These are phyloP conservation scores for Eupithecia pulchellata DNA, from an alignment of 2,888 invertebrate species.

Conservation along the genomic window DNA sequence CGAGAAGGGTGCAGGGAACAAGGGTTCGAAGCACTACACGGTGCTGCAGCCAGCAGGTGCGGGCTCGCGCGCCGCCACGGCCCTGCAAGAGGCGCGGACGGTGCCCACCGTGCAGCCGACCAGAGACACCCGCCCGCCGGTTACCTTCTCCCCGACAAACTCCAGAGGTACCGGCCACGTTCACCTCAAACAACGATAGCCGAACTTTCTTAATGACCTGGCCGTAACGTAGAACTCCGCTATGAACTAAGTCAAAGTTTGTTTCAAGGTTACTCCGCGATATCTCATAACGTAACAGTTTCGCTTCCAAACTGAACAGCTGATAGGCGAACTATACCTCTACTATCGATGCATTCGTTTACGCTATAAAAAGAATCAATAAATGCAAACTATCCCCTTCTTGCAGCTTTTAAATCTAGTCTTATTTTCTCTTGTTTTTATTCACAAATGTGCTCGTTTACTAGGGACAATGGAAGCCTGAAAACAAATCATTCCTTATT, in stretches of 20 bases:
- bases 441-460: conserved; percentile 48
- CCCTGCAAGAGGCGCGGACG: conserved; percentile 90
- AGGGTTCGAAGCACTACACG: conserved; percentile 92
- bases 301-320: conserved; percentile 55
- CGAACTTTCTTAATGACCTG: conserved; percentile 81
- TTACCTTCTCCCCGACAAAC: conserved; percentile 90
- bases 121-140: conserved; percentile 76
- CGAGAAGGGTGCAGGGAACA: conserved; percentile 71
- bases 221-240: conserved; percentile 75
- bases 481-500: conserved; percentile 70
- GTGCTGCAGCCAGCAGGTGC: conserved; percentile 93
- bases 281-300: conserved; percentile 62
- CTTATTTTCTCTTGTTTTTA: conserved; percentile 49
- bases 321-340: conserved; percentile 49
- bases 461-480: conserved; percentile 50
- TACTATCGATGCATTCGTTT: conserved; percentile 42
- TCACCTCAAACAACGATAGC: conserved; percentile 67
- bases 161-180: conserved; percentile 87
- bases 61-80: conserved; percentile 92
- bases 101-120: conserved; percentile 80
- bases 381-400: conserved; percentile 25
- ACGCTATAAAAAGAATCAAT: conserved; percentile 40
- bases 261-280: conserved; percentile 78
- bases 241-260: conserved; percentile 78
- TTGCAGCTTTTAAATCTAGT: conserved; percentile 31